phyloP scores from a whole-genome alignment of 2,888 invertebrate genomes.

The Protodeltote pygarga region DNA sequence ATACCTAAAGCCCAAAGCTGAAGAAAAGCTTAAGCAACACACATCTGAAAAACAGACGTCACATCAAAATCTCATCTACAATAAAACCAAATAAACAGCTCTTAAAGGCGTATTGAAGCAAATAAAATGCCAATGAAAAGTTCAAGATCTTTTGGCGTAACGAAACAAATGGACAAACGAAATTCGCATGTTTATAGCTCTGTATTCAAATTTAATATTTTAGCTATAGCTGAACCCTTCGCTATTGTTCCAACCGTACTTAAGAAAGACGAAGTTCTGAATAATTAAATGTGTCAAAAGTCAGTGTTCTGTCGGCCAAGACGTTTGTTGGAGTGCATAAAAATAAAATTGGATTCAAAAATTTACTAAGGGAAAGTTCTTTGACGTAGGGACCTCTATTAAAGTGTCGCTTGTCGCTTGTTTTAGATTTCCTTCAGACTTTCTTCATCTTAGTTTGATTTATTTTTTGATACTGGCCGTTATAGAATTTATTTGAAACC shows the following conservation, averaged over 20 bases:
- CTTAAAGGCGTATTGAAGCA: constrained; percentile 41
- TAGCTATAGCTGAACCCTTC: constrained; percentile 38
- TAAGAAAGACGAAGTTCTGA: constrained; percentile 39
- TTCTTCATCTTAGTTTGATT: too few species aligned
- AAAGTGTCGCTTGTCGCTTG: background rate
- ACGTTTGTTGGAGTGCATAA: constrained; percentile 11
- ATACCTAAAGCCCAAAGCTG: background rate
- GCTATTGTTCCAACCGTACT: constrained; percentile 45
- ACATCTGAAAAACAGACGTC: constrained; percentile 6
- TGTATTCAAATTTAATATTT: constrained; percentile 42
- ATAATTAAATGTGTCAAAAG: constrained; percentile 48
- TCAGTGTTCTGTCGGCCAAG: constrained; percentile 21
- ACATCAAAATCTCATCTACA: constrained; percentile 19
- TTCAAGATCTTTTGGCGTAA: constrained; percentile 27
- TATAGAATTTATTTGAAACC: too few species aligned
- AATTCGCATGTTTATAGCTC: constrained; percentile 46
- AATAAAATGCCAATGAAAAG: constrained; percentile 50
- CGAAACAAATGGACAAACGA: constrained; percentile 39
- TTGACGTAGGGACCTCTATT: background rate
- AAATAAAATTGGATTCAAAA: constrained; percentile 17
- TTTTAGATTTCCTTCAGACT: background rate
- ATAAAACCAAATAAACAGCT: constrained; percentile 46
- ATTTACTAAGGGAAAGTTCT: background rate
- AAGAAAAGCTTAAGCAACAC: constrained; percentile 5
- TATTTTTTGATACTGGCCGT: too few species aligned